Conservation (phyloP, 2,797 vertebrate genomes). For the Emydoidea blandingii region DNA sequence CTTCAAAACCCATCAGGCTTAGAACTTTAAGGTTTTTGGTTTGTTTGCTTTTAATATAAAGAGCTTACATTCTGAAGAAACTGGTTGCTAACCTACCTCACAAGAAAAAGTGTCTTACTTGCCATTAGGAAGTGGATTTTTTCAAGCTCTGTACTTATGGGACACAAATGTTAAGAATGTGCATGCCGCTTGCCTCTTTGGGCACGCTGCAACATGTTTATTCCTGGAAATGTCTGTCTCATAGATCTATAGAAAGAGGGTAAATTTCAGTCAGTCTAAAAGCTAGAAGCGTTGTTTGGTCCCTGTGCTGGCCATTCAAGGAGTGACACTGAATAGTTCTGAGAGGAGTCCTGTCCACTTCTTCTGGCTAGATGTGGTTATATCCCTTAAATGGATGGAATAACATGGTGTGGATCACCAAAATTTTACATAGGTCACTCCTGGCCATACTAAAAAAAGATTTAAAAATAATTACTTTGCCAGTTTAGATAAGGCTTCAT, state of each 20-base stretch:
- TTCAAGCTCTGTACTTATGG: not conserved
- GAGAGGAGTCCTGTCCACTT: not conserved
- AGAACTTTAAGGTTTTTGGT: fast-evolving
- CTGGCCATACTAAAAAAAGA: not conserved
- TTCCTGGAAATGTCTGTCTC: not conserved
- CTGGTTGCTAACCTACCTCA: not conserved
- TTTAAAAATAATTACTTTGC: not conserved
- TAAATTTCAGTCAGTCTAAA: not conserved
- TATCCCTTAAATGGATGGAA: not conserved
- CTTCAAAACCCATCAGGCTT: not conserved
- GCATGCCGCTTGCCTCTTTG: not conserved
- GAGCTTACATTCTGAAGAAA: not conserved
- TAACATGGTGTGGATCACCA: not conserved
- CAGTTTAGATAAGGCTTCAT: not conserved
- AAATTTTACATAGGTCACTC: not conserved
- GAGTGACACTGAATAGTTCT: not conserved
- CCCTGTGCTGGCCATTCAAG: not conserved
- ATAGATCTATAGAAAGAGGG: not conserved
- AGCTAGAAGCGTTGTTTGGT: not conserved
- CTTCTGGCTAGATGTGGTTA: not conserved
- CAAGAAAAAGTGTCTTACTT: not conserved
- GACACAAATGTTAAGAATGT: not conserved
- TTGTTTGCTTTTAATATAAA: not conserved
- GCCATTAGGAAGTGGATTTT: not conserved
- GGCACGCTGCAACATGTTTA: not conserved